Percentiles rank a stretch among this genome's conserved stretches.
Evolutionary conservation across 2,113 vertebrate species (phyloP).

Genomic region (Gopherus evgoodei): DNA sequence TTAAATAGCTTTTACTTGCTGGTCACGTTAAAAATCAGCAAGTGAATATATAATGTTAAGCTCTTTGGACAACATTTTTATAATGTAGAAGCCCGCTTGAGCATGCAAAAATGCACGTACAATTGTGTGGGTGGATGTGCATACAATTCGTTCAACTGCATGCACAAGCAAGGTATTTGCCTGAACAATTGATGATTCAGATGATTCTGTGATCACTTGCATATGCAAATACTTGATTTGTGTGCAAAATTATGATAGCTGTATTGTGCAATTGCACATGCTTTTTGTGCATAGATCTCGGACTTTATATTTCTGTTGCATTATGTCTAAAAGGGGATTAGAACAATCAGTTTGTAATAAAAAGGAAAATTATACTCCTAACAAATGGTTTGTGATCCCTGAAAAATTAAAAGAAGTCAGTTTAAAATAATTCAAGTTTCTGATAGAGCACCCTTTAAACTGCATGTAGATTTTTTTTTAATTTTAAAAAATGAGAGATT

Average conservation of each 20-base stretch:
- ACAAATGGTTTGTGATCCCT: not conserved
- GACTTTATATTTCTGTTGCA: not conserved
- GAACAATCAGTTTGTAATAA: not conserved
- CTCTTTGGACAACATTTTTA: not conserved
- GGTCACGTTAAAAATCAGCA: not conserved
- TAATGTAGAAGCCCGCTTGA: not conserved
- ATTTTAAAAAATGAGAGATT: not conserved
- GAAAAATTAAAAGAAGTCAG: not conserved
- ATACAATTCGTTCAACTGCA: not conserved
- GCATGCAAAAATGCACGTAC: fast-evolving
- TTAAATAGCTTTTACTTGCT: fast-evolving
- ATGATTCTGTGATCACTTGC: not conserved
- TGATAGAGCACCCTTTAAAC: not conserved
- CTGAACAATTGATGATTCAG: fast-evolving
- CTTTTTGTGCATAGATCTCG: not conserved
- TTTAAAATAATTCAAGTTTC: not conserved
- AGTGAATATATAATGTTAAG: fast-evolving
- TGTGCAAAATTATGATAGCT: fast-evolving
- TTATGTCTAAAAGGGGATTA: not conserved
- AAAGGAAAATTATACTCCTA: not conserved
- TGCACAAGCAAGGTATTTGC: fast-evolving
- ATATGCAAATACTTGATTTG: not conserved
- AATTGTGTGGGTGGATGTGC: not conserved
- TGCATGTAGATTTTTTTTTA: not conserved
- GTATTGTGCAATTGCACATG: not conserved